Conservation (phyloP, 53 echinoderm and acorn worm genomes). For the Mesocentrotus franciscanus region DNA sequence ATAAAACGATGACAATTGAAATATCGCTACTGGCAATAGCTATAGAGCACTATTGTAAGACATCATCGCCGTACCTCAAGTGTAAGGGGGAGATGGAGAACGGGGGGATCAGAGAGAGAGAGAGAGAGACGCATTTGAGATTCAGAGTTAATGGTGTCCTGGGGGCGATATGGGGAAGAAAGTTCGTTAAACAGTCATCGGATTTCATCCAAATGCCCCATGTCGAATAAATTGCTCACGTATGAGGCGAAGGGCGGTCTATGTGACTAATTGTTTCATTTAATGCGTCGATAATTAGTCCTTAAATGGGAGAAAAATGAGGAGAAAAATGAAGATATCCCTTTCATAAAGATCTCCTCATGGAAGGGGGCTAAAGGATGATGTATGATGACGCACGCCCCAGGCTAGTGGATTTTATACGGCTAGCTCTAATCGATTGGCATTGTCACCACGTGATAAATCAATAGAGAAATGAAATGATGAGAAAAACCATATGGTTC, state of each 20-base stretch:
- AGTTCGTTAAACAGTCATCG: slow-evolving; percentile 63
- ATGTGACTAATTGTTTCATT: slow-evolving; percentile 61
- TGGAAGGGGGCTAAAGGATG: slow-evolving; percentile 26
- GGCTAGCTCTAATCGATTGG: slow-evolving; percentile 3
- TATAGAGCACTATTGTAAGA: slow-evolving; percentile 41
- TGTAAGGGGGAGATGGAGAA: neutral
- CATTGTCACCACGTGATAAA: slow-evolving; percentile 46
- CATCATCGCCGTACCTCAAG: slow-evolving; percentile 7
- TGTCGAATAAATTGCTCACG: slow-evolving; percentile 57
- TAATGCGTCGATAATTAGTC: slow-evolving; percentile 64
- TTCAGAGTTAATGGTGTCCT: slow-evolving; percentile 61
- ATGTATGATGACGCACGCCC: slow-evolving; percentile 42
- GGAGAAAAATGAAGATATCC: slow-evolving; percentile 34
- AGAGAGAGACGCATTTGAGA: slow-evolving; percentile 33
- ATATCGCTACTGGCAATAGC: slow-evolving; percentile 57
- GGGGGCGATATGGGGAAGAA: slow-evolving; percentile 4
- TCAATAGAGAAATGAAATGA: slow-evolving; percentile 36
- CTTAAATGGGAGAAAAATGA: slow-evolving; percentile 38
- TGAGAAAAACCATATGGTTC: slow-evolving; percentile 39
- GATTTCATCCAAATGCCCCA: slow-evolving; percentile 48
- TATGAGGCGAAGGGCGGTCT: slow-evolving; percentile 52
- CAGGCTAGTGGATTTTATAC: slow-evolving; percentile 2
- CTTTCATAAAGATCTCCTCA: slow-evolving; percentile 17
- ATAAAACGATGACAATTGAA: slow-evolving; percentile 52
- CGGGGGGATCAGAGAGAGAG: neutral